Evolutionary conservation across 1,140 invertebrate species (phyloP), one percentile per base, ranked within the genome.

Genomic region (Mycetomoellerius zeteki): DNA sequence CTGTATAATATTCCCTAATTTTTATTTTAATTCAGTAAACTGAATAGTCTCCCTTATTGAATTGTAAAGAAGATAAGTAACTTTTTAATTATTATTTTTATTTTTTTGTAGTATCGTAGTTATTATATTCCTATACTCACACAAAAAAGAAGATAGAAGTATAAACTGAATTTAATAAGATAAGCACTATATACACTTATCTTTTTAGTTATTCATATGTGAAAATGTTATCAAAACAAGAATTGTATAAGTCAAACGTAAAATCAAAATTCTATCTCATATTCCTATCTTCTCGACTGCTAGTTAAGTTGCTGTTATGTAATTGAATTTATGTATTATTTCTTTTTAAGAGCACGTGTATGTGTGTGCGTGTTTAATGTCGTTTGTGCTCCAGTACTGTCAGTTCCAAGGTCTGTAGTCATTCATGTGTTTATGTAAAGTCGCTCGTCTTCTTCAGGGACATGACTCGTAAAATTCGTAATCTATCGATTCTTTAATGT

Each of bases 381-480:
- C 21, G 33, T 21, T 43, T 16, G 12, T 84, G 54, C 80, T 77
- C 82, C 82, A 85, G 73, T 78, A 85, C 60, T 65, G 21, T 87
- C 88, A 84, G 82, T 86, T 90, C 88, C 88, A 89, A 90, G 89
- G 78, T 89, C 72, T 16, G 43, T 78, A 62, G 52, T 77, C 73
- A 85, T 43, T 88, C 92, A 88, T 92, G 88, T 88, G 90, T 92
- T 88, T 91, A 86, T 93, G 90, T 91, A 87, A 92, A 67, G 87
- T 84, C 89, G 77, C 86, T 92, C 52, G 72, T 92, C 92, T 90
- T 88, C 92, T 95, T 94, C 92, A 89, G 92, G 93, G 93, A 93
- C 92, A 94, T 92, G 93, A 94, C 94, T 95, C 93, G 92, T 95
- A 85, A 69, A 86, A 89, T 77, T 82, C 52, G 80, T 73, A 82